Evolutionary conservation across 2,797 vertebrate genomes (phyloP).

Genomic region (Podargus strigoides): DNA sequence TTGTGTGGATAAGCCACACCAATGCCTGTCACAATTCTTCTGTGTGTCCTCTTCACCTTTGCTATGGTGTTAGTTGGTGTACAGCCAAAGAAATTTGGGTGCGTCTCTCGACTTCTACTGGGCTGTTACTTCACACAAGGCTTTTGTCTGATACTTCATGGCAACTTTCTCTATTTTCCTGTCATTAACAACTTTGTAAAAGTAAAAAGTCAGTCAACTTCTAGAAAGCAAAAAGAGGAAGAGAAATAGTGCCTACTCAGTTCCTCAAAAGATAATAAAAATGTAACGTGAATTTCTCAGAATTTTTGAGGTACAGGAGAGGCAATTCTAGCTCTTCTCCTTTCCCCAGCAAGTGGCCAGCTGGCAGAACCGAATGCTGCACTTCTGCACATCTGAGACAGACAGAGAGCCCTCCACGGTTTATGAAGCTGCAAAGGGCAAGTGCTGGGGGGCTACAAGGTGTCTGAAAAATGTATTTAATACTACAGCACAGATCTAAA

Average conservation of each 20-base stretch:
- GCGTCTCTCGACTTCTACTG: neutral
- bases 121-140: neutral
- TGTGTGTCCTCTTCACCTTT: neutral
- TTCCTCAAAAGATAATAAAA: neutral
- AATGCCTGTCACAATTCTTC: neutral
- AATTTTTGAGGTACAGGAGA: neutral
- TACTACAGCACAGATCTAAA: neutral
- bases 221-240: neutral
- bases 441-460: rapidly evolving
- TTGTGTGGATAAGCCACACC: neutral
- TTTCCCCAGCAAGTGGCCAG: neutral
- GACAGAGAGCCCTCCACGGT: neutral
- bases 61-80: neutral
- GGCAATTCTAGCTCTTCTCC: neutral
- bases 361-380: neutral
- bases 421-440: neutral
- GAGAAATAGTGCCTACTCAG: neutral
- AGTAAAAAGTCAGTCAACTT: neutral
- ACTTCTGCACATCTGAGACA: neutral
- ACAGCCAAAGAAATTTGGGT: neutral
- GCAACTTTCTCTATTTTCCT: neutral
- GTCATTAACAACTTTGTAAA: neutral
- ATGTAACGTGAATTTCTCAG: neutral
- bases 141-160: neutral
- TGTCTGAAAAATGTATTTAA: neutral